Evolutionary conservation across 2,113 vertebrate genomes (phyloP).

Genomic region (Sorex araneus): DNA sequence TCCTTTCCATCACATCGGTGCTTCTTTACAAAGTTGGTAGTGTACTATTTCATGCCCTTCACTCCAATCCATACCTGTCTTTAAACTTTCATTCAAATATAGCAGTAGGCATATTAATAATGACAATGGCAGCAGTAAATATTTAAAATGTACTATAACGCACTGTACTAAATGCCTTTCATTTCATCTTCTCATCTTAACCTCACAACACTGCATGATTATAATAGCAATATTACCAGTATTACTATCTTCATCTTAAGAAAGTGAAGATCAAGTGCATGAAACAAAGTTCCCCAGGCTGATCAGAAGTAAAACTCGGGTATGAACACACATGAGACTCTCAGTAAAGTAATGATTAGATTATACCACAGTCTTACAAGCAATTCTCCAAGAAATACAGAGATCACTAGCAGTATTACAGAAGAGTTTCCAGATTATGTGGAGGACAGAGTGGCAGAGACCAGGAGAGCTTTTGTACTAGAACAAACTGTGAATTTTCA

Average conservation of each 20-base stretch:
- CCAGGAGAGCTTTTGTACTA: neutral
- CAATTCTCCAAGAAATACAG: constrained; percentile 32
- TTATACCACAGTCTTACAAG: neutral
- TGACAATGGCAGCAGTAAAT: neutral
- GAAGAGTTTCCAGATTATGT: neutral
- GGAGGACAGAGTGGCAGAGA: neutral
- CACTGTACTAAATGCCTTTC: neutral
- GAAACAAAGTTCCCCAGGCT: constrained; percentile 36
- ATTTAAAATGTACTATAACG: constrained; percentile 10
- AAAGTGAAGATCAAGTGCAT: constrained; percentile 1
- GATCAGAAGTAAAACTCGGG: neutral
- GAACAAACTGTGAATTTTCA: neutral
- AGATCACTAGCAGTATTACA: neutral
- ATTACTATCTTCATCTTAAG: neutral
- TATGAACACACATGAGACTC: neutral
- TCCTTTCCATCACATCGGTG: neutral
- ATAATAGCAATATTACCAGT: neutral
- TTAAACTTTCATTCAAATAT: neutral
- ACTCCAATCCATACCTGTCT: neutral
- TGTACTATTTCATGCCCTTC: neutral
- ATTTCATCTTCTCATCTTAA: constrained; percentile 19
- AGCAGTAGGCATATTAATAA: neutral
- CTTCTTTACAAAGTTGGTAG: neutral
- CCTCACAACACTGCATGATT: neutral
- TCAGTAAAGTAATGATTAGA: neutral